Conservation (phyloP, 2,888 invertebrate genomes). For the Diploptera punctata region DNA sequence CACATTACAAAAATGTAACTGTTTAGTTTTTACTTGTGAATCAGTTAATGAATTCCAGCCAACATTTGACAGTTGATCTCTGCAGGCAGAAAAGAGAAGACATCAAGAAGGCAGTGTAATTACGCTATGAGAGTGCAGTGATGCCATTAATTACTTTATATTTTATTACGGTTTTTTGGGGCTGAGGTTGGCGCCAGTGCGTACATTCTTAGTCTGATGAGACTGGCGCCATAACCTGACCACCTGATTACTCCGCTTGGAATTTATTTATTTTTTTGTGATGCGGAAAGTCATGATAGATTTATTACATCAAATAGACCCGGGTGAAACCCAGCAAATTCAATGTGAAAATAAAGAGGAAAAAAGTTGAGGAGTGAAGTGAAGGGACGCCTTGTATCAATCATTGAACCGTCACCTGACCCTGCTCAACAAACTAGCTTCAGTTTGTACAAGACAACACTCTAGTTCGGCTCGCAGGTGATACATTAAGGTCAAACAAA, state of each 20-base stretch:
- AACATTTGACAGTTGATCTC: neutral
- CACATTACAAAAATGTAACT: neutral
- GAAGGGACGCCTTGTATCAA: too few species aligned
- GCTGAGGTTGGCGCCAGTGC: neutral
- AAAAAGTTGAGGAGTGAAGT: too few species aligned
- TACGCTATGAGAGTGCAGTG: too few species aligned
- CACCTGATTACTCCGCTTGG: neutral
- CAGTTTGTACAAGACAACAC: too few species aligned
- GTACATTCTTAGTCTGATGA: conserved; percentile 3
- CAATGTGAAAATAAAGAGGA: too few species aligned
- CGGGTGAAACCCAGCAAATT: neutral
- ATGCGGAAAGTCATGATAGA: neutral
- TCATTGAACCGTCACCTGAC: too few species aligned
- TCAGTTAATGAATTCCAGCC: neutral
- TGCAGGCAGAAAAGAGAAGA: neutral
- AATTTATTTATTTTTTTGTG: too few species aligned
- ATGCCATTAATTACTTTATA: neutral
- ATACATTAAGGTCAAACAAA: too few species aligned
- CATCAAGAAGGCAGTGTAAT: neutral
- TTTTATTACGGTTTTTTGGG: neutral
- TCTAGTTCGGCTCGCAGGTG: too few species aligned
- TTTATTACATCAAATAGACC: neutral
- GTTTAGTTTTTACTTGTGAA: neutral
- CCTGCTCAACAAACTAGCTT: too few species aligned
- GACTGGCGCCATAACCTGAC: conserved; percentile 10